Base-by-base conservation (phyloP, 2,113 vertebrate species). In the Tauraco erythrolophus region DNA sequence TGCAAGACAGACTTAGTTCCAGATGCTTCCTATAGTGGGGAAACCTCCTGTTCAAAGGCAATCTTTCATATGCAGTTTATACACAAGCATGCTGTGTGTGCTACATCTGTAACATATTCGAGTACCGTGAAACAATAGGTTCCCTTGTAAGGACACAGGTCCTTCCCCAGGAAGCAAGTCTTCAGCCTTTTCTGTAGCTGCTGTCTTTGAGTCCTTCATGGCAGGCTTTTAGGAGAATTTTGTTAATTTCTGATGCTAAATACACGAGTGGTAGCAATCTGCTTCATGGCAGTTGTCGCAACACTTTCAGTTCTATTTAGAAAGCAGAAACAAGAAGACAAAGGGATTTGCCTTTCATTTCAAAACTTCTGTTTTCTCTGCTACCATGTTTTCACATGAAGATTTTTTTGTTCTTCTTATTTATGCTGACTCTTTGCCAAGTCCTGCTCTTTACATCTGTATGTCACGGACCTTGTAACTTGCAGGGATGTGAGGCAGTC, bases 301-400 rank as follows among this genome's bases (percentile, higher is more conserved):
- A 86, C 7, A 48, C 27, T 93, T 93, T 78, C 79, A 86, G 37
- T 97, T 95, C 77, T 89, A 93, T 77, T 88, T 75, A 80, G 70
- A 89, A 92, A 79, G 51, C 39, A 84, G 90, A 81, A 97, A 62
- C 25, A 62, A 86, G 74, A 74, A 81, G 8, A 46, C 4, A 21
- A 72, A 69, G 6, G 27, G 37, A 24, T 72, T 88, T 77, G 11
- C 15, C 15, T 88, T 68, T 90, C 33, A 66, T 66, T 93, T 93
- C 22, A 93, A 50, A 85, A 90, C 70, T 89, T 89, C 57, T 46
- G 9, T 64, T 94, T 93, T 92, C 37, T 75, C 19, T 87, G 87
- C 25, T 53, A 66, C 14, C 1, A 3, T 25, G 31, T 43, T 78
- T 92, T 77, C 4, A 45, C 1, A 0, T 31, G 8, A 84, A 37